Evolutionary conservation across 2,797 vertebrate species (phyloP), one percentile per base, ranked within the genome.

Genomic region (Sebastes reedi): DNA sequence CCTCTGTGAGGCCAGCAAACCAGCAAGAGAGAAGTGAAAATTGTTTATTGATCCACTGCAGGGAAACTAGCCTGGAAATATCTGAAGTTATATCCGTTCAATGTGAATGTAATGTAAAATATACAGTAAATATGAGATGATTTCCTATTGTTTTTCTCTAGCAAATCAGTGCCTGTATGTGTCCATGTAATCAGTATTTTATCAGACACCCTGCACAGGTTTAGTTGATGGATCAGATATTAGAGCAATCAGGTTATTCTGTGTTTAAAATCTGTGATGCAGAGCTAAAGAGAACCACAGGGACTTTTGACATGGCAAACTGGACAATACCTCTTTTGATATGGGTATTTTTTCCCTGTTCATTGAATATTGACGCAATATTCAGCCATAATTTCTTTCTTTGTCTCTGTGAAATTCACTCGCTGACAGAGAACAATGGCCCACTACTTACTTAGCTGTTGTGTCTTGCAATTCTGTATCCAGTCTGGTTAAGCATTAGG

Each of bases 401-500:
- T 32, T 73, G 27, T 27, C 32, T 71, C 9, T 39, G 52, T 68
- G 9, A 4, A 50, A 11, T 62, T 81, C 16, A 42, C 39, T 50
- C 30, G 24, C 20, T 67, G 62, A 60, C 59, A 59, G 27, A 62
- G 4, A 56, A 64, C 24, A 56, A 27, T 24, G 30, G 4, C 42
- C 55, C 29, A 39, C 75, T 70, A 95, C 96, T 97, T 97, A 99
- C 97, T 97, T 97, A 93, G 93, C 89, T 72, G 96, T 90, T 83
- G 95, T 84, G 79, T 97, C 96, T 89, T 96, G 97, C 90, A 98
- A 92, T 91, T 97, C 97, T 96, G 97, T 95, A 93, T 99, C 97
- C 97, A 98, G 96, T 95, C 97, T 98, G 96, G 91, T 81, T 84
- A 79, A 94, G 88, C 92, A 84, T 87, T 86, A 42, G 87, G 70